A percentile compares a stretch with the other conserved stretches of the same genome.
Evolutionary conservation across 2,113 vertebrate species (phyloP).

Genomic region (Pleuronectes platessa): DNA sequence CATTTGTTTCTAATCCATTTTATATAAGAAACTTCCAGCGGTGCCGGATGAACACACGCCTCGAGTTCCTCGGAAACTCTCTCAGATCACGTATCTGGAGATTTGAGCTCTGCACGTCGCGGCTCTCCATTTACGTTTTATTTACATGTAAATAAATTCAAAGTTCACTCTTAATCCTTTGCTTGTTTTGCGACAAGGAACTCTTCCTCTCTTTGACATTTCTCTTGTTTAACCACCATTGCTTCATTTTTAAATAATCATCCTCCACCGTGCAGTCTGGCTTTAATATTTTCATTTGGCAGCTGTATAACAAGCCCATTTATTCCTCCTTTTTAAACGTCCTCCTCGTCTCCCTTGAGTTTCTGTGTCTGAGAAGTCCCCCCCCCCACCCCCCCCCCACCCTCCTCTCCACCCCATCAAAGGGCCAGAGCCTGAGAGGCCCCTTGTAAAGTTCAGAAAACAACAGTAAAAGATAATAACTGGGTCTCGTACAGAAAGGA

Average conservation of each 20-base stretch:
- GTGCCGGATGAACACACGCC: slow-evolving; percentile 68
- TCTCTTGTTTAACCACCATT: slow-evolving; percentile 19
- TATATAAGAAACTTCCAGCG: slow-evolving; percentile 83
- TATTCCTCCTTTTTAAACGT: slow-evolving; percentile 42
- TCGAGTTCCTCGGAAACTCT: slow-evolving; percentile 61
- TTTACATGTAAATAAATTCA: slow-evolving; percentile 37
- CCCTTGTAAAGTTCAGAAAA: slow-evolving; percentile 76
- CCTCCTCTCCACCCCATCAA: slow-evolving; percentile 66
- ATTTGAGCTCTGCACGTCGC: slow-evolving; percentile 25
- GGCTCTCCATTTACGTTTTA: slow-evolving; percentile 27
- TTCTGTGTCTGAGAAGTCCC: slow-evolving; percentile 48
- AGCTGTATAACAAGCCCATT: slow-evolving; percentile 45
- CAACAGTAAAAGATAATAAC: slow-evolving; percentile 71
- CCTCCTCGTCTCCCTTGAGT: slow-evolving; percentile 25
- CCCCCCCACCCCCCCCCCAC: slow-evolving; percentile 43
- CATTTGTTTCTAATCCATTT: slow-evolving; percentile 83
- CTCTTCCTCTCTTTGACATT: slow-evolving; percentile 23
- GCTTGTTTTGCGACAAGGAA: slow-evolving; percentile 40
- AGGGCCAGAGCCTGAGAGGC: slow-evolving; percentile 66
- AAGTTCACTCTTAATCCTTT: slow-evolving; percentile 32
- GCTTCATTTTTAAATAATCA: slow-evolving; percentile 1
- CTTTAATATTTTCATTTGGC: slow-evolving; percentile 73
- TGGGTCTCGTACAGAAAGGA: slow-evolving; percentile 44
- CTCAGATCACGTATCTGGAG: slow-evolving; percentile 53
- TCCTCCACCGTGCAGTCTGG: slow-evolving; percentile 40